Conservation (phyloP, 92 coral and sea anemone species). For the Hydrozoanthus gracilis region DNA sequence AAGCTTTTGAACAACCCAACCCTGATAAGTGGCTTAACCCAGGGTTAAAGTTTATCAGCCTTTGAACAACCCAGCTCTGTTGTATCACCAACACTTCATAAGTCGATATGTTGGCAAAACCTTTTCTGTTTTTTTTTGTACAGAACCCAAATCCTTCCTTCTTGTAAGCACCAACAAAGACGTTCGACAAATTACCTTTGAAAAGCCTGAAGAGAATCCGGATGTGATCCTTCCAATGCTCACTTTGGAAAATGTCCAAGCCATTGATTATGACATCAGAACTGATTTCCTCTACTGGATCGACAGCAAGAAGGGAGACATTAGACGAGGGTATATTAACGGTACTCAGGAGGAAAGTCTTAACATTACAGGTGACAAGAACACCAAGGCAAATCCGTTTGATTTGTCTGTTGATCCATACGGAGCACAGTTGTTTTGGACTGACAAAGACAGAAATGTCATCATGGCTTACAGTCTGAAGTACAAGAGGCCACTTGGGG, state of each 20-base stretch:
- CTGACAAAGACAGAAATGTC: constrained; percentile 68
- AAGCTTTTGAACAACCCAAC: too few species aligned
- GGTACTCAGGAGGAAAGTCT: constrained; percentile 65
- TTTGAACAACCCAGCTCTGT: too few species aligned
- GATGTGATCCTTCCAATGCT: constrained; percentile 81
- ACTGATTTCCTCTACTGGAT: constrained; percentile 91
- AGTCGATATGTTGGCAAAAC: background rate
- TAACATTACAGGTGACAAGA: constrained; percentile 23
- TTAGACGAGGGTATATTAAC: constrained; percentile 72
- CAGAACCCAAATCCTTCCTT: constrained; percentile 86
- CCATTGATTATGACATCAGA: constrained; percentile 84
- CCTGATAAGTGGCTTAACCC: background rate
- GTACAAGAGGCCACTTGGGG: constrained; percentile 57
- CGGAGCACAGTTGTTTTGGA: constrained; percentile 92
- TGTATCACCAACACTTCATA: background rate
- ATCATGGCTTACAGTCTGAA: constrained; percentile 90
- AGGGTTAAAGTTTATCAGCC: too few species aligned
- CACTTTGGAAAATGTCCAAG: constrained; percentile 62
- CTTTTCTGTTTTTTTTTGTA: background rate
- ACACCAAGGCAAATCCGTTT: constrained; percentile 54
- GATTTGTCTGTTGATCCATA: constrained; percentile 94
- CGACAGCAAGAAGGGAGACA: constrained; percentile 52
- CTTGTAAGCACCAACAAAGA: constrained; percentile 77
- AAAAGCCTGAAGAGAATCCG: constrained; percentile 76
- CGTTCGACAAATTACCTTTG: constrained; percentile 80